Evolutionary conservation across 2,113 vertebrate species (phyloP).

Genomic region (Lepidothrix coronata): DNA sequence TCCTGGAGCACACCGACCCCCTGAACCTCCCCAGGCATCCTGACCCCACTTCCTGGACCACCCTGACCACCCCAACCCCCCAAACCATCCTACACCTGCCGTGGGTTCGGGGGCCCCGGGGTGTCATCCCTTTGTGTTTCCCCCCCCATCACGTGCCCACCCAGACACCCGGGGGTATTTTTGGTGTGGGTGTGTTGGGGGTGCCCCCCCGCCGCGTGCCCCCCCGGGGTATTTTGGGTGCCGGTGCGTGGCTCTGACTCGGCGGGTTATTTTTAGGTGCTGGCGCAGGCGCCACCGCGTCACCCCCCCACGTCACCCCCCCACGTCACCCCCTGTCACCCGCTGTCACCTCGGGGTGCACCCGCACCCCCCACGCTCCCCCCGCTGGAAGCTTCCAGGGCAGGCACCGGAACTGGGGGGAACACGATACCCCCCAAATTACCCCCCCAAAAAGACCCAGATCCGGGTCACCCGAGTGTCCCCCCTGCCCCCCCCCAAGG

Average conservation of each 20-base stretch:
- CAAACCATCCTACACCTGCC: background rate
- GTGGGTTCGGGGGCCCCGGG: background rate
- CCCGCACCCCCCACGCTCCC: background rate
- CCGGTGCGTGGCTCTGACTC: background rate
- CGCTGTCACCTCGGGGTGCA: background rate
- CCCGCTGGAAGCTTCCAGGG: background rate
- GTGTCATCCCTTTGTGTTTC: background rate
- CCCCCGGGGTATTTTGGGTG: background rate
- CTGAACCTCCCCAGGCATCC: background rate
- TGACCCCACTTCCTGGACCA: too few relatives aligned
- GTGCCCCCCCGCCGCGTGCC: background rate
- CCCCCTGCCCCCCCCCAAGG: background rate
- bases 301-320: background rate
- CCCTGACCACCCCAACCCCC: too few relatives aligned
- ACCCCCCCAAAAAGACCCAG: background rate
- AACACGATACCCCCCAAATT: background rate
- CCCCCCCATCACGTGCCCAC: background rate
- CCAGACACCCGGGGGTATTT: slow-evolving; percentile 12
- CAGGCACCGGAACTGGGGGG: background rate
- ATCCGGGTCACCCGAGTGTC: background rate
- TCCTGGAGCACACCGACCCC: too few relatives aligned
- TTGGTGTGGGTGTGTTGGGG: background rate
- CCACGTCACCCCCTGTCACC: background rate
- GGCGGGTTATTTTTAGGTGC: background rate
- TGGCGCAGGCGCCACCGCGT: background rate